Evolutionary conservation across 2,888 invertebrate genomes (phyloP), one percentile per base, ranked within the genome.

Genomic region (Salticus scenicus): DNA sequence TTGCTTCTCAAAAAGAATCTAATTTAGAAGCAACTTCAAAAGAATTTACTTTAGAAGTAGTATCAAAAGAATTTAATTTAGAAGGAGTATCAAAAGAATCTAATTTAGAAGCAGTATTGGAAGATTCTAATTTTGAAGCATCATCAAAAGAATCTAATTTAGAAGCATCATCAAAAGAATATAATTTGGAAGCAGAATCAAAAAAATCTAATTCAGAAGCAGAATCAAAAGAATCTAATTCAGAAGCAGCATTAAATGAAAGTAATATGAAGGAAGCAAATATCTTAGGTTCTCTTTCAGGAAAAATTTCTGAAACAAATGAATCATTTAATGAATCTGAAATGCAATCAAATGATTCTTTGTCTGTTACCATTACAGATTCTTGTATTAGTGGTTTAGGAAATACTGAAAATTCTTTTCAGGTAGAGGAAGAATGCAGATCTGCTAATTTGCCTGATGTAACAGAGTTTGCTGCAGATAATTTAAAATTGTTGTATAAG

Each of bases 81-180:
- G 10, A 37, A 37, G 37, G 10, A 37, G 10, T 7, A 7, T 4
- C 4, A 37, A 37, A 37, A 7, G 37, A 37, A 37, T n/a, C n/a
- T n/a, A n/a, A n/a, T n/a, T n/a, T n/a, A n/a, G n/a, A n/a, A n/a
- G n/a, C n/a, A n/a, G n/a, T n/a, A n/a, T 37, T 30, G 1, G 81
- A 37, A 7, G 7, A 4, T 37, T 37, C 37, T 37, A 10, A 37
- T 37, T 37, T 37, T 7, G 10, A 37, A 37, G 37, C 4, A 37
- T 7, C 4, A 7, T 4, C 4, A 37, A 37, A 37, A 7, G 37
- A 37, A 37, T 82, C 81, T 4, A 75, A 82, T 24, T 66, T 71
- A n/a, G n/a, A n/a, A 51, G 24, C 4, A 24, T 37, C 10, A 7
- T 7, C 37, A 37, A 10, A 37, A 7, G 7, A 4, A 7, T 37